Evolutionary conservation across 2,888 invertebrate species (phyloP).

Genomic region (Eilema caniola): DNA sequence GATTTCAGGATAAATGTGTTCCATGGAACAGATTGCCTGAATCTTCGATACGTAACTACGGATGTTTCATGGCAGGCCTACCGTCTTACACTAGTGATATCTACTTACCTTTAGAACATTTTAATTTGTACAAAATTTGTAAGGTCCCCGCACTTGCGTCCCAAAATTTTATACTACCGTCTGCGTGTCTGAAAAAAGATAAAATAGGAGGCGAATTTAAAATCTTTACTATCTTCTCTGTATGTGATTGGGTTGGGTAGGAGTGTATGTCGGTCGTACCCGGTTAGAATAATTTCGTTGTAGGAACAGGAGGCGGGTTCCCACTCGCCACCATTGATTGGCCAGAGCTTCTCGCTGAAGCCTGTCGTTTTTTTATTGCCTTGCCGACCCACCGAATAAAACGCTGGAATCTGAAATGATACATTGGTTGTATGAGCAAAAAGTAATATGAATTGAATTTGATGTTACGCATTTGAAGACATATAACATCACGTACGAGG

Average conservation of each 20-base stretch:
- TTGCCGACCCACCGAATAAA: constrained; percentile 97
- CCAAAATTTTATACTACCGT: constrained; percentile 99
- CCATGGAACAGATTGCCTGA: too few relatives aligned
- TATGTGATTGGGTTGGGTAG: too few relatives aligned
- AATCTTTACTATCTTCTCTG: background rate
- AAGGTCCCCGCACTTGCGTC: constrained; percentile 98
- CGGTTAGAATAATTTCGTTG: constrained; percentile 99
- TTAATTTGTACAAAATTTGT: constrained; percentile 98
- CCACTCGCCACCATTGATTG: constrained; percentile 98
- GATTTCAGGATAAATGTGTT: too few relatives aligned
- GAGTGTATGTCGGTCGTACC: constrained; percentile 82
- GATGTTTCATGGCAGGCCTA: too few relatives aligned
- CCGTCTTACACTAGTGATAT: background rate
- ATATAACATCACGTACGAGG: constrained; percentile 88
- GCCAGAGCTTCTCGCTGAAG: constrained; percentile 98
- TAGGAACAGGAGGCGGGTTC: constrained; percentile 98
- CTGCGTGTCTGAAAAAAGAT: constrained; percentile 97
- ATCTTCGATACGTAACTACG: too few relatives aligned
- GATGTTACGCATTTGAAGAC: background rate
- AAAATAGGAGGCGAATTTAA: background rate
- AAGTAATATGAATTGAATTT: background rate
- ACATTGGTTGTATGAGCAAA: background rate
- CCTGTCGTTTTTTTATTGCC: constrained; percentile 92
- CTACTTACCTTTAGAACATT: constrained; percentile 93
- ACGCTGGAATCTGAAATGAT: constrained; percentile 90